Conservation (phyloP, 2,797 vertebrate species). For the Diceros bicornis region DNA sequence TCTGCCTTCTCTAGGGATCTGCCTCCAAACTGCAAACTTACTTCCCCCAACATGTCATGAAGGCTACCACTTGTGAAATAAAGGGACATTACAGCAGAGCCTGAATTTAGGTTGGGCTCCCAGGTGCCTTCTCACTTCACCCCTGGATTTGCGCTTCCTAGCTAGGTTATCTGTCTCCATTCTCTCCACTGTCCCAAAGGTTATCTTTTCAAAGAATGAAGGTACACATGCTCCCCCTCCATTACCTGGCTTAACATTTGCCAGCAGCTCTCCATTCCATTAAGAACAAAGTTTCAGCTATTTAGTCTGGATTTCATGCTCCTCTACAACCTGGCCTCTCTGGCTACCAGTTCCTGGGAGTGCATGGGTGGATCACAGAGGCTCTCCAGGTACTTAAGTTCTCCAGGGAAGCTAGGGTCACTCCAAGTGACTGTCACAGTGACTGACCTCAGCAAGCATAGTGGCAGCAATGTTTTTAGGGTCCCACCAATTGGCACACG, state of each 20-base stretch:
- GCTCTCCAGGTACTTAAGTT: background rate
- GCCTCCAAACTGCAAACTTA: conserved; percentile 19
- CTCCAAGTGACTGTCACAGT: background rate
- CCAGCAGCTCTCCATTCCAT: background rate
- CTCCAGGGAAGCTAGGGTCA: background rate
- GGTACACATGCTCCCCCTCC: background rate
- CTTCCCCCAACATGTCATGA: background rate
- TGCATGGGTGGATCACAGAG: background rate
- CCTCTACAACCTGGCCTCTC: too few species aligned
- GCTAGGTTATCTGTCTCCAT: background rate
- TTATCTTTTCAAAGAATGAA: background rate
- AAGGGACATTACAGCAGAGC: background rate
- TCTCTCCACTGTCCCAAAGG: background rate
- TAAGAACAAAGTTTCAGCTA: background rate
- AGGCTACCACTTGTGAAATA: background rate
- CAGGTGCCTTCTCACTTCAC: background rate
- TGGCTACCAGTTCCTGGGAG: background rate
- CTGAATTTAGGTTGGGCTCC: background rate
- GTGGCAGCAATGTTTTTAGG: background rate
- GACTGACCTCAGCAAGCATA: background rate
- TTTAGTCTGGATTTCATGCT: background rate
- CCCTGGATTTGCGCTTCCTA: background rate
- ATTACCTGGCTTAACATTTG: background rate
- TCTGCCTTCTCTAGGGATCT: background rate
- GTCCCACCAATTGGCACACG: background rate